A percentile compares a stretch with the other conserved stretches of the same genome.
Evolutionary conservation across 2,113 vertebrate species (phyloP).

Genomic region (Xiphorhynchus elegans): DNA sequence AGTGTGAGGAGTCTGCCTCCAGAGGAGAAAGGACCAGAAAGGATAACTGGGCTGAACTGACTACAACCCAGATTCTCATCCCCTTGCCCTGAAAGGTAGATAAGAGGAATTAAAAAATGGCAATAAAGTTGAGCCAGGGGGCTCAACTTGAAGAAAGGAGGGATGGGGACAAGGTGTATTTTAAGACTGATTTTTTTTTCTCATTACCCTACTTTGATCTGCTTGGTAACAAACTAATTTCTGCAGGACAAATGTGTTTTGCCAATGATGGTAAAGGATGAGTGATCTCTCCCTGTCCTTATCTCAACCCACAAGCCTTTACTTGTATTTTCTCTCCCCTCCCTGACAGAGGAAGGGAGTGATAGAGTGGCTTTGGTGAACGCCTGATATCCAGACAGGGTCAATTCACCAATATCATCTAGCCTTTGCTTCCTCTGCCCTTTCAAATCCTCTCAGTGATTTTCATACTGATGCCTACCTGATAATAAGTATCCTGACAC

Average conservation of each 20-base stretch:
- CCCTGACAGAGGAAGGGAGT: not conserved
- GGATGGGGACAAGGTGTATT: accelerated
- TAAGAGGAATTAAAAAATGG: not conserved
- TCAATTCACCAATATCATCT: not conserved
- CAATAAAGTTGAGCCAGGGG: not conserved
- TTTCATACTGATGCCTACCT: not conserved
- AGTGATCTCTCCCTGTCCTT: not conserved
- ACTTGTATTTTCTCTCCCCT: not conserved
- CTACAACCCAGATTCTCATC: not conserved
- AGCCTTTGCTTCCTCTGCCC: not conserved
- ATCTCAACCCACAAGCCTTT: not conserved
- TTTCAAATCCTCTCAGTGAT: not conserved
- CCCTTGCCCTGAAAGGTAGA: not conserved
- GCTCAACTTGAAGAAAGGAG: not conserved
- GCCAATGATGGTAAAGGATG: not conserved
- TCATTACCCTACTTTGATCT: not conserved
- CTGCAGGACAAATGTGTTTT: not conserved
- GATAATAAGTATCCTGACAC: not conserved
- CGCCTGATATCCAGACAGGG: not conserved
- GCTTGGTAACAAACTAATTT: not conserved
- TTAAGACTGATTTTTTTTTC: not conserved
- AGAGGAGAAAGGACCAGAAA: no score
- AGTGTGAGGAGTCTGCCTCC: not conserved
- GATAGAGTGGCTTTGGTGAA: not conserved
- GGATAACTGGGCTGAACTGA: not conserved